Evolutionary conservation across 2,797 vertebrate species (phyloP), one percentile per base, ranked within the genome.

Genomic region (Macropus fuliginosus): DNA sequence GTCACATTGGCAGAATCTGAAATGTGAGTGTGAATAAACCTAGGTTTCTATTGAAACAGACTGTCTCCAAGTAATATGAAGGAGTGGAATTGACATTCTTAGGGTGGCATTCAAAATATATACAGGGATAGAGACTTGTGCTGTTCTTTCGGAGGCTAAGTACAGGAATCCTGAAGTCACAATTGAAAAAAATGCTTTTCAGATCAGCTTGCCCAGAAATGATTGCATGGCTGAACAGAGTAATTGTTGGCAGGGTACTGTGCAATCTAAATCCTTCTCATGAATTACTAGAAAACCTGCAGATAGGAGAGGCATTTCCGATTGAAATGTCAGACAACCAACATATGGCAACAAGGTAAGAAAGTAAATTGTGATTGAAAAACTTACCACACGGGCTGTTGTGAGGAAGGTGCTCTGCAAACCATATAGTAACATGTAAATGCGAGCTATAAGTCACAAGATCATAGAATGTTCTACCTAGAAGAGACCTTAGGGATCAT

Each of bases 251-350:
- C 52, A 54, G 12, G 54, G 12, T 52, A 91, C 54, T 91, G 90
- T 91, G 52, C 3, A 54, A 34, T 91, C 90, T 28, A 91, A 29
- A 91, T 91, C 28, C 8, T 91, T n/a, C 52, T 91, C 56, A 21
- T 92, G 27, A 50, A 27, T 57, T 54, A 56, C n/a, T 81, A 34
- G 46, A 54, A 54, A 46, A 52, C 46, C 50, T 93, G 87, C 59
- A 3, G 34, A 46, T 34, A 96, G 18, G 89, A 90, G 54, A 24
- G 40, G 52, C 81, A 18, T 46, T 40, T 16, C 46, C 46, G 46
- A 59, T 46, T 29, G 92, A 57, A 96, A 91, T 94, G 55, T 91
- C 54, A 92, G 91, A 81, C 54, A 74, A 54, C 89, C 57, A 59
- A 81, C 46, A 91, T 55, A 29, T n/a, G 59, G 28, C 92, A 8